phyloP scores from a whole-genome alignment of 2,888 invertebrate species.

The Spisula subtruncata region DNA sequence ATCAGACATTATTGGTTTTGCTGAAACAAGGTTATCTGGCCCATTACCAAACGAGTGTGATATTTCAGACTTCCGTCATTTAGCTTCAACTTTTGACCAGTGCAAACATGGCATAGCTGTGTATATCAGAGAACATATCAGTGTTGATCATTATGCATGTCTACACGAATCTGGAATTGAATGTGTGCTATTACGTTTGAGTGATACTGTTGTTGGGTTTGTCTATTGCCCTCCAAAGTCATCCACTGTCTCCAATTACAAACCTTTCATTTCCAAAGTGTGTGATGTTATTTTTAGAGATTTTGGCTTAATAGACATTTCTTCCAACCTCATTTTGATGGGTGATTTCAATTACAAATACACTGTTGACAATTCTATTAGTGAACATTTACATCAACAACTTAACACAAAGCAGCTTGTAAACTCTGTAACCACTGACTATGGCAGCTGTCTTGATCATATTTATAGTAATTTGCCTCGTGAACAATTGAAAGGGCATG shows the following conservation, averaged over 20 bases:
- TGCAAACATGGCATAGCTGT: constrained; percentile 51
- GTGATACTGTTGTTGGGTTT: constrained; percentile 20
- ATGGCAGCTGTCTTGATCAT: constrained; percentile 35
- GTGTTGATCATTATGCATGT: not conserved
- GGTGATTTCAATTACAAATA: constrained; percentile 37
- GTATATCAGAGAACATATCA: constrained; percentile 21
- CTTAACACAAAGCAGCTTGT: not conserved
- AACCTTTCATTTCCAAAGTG: not conserved
- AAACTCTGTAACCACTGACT: not conserved
- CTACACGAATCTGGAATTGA: not conserved
- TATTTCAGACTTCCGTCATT: constrained; percentile 33
- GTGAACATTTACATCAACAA: not conserved
- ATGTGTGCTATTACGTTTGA: not conserved
- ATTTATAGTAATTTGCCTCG: constrained; percentile 13
- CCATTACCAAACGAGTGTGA: not conserved
- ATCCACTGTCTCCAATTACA: constrained; percentile 19
- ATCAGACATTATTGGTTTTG: constrained; percentile 48
- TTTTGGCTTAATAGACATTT: not conserved
- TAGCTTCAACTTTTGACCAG: constrained; percentile 29
- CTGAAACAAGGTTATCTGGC: constrained; percentile 49
- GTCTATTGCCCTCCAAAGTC: constrained; percentile 37
- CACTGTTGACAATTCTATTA: not conserved
- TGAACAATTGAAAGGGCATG: not conserved
- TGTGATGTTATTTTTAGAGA: not conserved
- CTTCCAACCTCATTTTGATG: not conserved